These are phyloP conservation scores for Limnephilus auricula DNA, from an alignment of 2,888 invertebrate species.

Conservation along the genomic window DNA sequence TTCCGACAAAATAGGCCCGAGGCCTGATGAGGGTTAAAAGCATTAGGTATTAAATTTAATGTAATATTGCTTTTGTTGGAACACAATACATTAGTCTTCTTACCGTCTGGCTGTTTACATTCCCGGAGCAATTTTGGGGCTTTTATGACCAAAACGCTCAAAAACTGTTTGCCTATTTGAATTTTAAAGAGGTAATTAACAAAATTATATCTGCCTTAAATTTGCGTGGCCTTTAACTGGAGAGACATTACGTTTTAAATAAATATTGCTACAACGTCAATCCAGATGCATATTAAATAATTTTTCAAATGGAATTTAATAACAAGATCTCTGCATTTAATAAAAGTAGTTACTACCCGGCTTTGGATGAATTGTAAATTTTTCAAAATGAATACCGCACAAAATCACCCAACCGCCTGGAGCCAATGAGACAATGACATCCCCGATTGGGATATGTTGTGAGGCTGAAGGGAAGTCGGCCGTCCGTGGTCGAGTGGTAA, in stretches of 20 bases:
- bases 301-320: background rate
- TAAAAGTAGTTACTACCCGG: background rate
- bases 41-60: background rate
- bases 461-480: no score
- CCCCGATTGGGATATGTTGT: no score
- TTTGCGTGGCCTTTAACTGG: background rate
- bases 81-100: background rate
- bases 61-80: constrained; percentile 38
- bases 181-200: constrained; percentile 15
- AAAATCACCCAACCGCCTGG: no score
- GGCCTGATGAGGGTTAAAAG: no score
- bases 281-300: background rate
- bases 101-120: background rate
- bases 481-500: no score
- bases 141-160: constrained; percentile 1
- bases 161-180: constrained; percentile 34
- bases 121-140: background rate
- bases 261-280: background rate
- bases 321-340: background rate
- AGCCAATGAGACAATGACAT: no score
- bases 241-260: background rate
- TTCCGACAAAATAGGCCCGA: no score
- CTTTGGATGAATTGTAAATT: no score
- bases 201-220: constrained; percentile 13
- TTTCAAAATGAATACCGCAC: no score